phyloP scores from a whole-genome alignment of 64 coral and sea anemone genomes.

The Exaiptasia diaphana region DNA sequence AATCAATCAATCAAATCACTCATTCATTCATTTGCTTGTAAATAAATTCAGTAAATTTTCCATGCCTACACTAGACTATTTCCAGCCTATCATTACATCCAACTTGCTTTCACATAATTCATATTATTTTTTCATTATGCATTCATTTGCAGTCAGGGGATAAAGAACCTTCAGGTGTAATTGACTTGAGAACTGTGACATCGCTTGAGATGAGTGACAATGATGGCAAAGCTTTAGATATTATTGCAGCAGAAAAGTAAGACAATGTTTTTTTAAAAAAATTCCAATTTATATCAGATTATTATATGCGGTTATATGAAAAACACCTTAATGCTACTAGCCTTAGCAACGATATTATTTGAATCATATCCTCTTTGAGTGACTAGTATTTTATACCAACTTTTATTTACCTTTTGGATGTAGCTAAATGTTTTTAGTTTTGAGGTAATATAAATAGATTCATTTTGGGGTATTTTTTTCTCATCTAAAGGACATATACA shows the following conservation, averaged over 20 bases:
- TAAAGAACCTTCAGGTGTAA: conserved; percentile 77
- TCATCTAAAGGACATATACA: conserved; percentile 66
- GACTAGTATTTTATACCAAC: too few species aligned
- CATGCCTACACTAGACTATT: too few species aligned
- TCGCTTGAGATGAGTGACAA: conserved; percentile 53
- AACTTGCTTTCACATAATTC: too few species aligned
- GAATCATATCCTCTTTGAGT: too few species aligned
- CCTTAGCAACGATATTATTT: too few species aligned
- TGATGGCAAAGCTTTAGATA: conserved; percentile 69
- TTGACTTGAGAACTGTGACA: conserved; percentile 80
- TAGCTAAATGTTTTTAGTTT: too few species aligned
- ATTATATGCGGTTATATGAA: background rate
- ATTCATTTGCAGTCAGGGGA: conserved; percentile 18
- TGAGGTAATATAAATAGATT: too few species aligned
- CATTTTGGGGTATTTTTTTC: background rate
- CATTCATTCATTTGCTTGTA: too few species aligned
- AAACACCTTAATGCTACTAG: background rate
- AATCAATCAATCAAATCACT: too few species aligned
- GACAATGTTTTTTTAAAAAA: background rate
- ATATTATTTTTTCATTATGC: background rate
- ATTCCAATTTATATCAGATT: background rate
- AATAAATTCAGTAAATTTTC: too few species aligned
- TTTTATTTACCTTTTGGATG: too few species aligned
- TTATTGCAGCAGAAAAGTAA: conserved; percentile 83
- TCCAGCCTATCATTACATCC: too few species aligned